phyloP scores from a whole-genome alignment of 2,888 invertebrate genomes.

The Adela reaumurella region DNA sequence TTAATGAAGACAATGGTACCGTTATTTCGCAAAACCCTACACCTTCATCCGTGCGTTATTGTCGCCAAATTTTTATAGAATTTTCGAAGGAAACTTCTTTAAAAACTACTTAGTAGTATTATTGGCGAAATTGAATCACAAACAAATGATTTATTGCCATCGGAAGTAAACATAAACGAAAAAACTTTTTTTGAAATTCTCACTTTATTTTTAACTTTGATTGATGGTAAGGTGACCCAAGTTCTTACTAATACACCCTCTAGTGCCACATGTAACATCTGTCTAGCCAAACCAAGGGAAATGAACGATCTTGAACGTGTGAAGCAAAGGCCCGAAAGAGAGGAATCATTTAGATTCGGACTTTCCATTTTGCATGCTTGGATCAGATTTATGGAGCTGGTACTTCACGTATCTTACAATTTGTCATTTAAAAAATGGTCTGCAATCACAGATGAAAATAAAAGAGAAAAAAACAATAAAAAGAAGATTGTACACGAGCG shows the following conservation, averaged over 20 bases:
- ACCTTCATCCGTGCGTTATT: slow-evolving; percentile 11
- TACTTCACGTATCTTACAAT: slow-evolving; percentile 4
- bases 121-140: slow-evolving; percentile 8
- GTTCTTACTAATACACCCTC: slow-evolving; percentile 10
- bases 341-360: slow-evolving; percentile 11
- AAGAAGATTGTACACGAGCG: too few relatives aligned
- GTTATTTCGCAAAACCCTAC: slow-evolving; percentile 15
- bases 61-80: slow-evolving; percentile 7
- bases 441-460: too few relatives aligned
- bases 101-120: slow-evolving; percentile 11
- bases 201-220: slow-evolving; percentile 15
- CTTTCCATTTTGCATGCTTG: slow-evolving; percentile 13
- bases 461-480: too few relatives aligned
- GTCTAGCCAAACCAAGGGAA: slow-evolving; percentile 12
- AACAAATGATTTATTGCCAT: slow-evolving; percentile 6
- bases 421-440: neutral
- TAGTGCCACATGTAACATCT: slow-evolving; percentile 7
- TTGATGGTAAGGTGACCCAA: slow-evolving; percentile 13
- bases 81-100: slow-evolving; percentile 12
- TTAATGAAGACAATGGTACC: slow-evolving; percentile 7
- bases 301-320: slow-evolving; percentile 12
- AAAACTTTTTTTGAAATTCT: slow-evolving; percentile 8
- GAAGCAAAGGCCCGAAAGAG: slow-evolving; percentile 6
- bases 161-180: slow-evolving; percentile 9
- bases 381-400: slow-evolving; percentile 6